phyloP scores from a whole-genome alignment of 2,113 vertebrate genomes.

The Rhea pennata region DNA sequence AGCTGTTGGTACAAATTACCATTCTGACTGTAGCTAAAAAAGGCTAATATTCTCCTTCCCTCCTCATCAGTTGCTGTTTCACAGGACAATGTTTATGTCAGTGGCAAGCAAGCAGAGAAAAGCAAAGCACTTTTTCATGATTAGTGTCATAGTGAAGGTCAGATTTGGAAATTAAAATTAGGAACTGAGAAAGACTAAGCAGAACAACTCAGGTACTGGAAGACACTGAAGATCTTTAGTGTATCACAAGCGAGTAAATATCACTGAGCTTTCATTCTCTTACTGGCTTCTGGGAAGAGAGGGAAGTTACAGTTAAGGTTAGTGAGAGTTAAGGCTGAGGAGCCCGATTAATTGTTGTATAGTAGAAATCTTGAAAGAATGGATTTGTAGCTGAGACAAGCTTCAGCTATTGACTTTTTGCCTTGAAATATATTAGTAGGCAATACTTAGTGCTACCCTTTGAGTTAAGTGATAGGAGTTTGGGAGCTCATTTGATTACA shows the following conservation, averaged over 20 bases:
- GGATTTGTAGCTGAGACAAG: neutral
- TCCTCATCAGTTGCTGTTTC: neutral
- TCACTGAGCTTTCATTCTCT: neutral
- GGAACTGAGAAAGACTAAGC: neutral
- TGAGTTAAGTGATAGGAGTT: neutral
- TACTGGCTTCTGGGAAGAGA: neutral
- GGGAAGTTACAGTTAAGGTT: neutral
- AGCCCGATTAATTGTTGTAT: neutral
- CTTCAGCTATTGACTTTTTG: neutral
- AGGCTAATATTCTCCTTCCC: neutral
- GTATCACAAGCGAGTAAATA: neutral
- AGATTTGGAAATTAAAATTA: neutral
- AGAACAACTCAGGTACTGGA: neutral
- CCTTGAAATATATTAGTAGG: neutral
- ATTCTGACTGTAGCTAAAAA: neutral
- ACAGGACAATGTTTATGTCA: neutral
- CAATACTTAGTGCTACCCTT: neutral
- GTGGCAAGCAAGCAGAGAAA: neutral
- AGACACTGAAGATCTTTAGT: neutral
- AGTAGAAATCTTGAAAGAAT: neutral
- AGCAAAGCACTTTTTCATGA: neutral
- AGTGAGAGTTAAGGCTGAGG: neutral
- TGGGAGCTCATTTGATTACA: neutral
- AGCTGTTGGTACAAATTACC: neutral
- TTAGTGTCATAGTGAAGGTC: too few relatives aligned